These are phyloP conservation scores for Tadarida brasiliensis DNA, from an alignment of 2,797 vertebrate species.

Conservation along the genomic window DNA sequence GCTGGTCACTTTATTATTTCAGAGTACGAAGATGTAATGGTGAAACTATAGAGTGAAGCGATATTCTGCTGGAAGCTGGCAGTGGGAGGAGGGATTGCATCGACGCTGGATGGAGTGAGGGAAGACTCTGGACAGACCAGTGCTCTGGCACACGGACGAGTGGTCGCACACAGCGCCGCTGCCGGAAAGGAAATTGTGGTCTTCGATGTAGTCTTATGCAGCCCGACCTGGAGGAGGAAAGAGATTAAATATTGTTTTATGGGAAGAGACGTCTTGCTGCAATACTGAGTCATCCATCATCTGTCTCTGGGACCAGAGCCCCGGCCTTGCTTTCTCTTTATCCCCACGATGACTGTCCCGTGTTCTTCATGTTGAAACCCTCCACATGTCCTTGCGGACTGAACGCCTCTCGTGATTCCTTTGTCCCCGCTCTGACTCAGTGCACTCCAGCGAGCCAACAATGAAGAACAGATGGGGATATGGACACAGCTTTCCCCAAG, in stretches of 20 bases:
- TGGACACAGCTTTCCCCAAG: not conserved
- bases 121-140: not conserved
- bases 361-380: constrained; percentile 2
- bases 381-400: not conserved
- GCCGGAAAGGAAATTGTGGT: not conserved
- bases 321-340: constrained; percentile 8
- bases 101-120: not conserved
- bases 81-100: not conserved
- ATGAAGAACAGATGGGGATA: not conserved
- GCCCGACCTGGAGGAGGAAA: not conserved
- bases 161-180: not conserved
- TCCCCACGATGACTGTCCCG: not conserved
- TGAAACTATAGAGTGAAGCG: not conserved
- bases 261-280: not conserved
- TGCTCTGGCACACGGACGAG: not conserved
- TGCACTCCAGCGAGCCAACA: not conserved
- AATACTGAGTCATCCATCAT: not conserved
- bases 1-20: not conserved
- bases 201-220: not conserved
- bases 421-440: not conserved
- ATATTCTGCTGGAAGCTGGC: not conserved
- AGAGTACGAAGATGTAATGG: not conserved
- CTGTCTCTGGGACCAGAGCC: not conserved
- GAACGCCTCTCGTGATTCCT: not conserved
- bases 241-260: constrained; percentile 5